Conservation (phyloP, 2,113 vertebrate genomes). For the Felis chaus region DNA sequence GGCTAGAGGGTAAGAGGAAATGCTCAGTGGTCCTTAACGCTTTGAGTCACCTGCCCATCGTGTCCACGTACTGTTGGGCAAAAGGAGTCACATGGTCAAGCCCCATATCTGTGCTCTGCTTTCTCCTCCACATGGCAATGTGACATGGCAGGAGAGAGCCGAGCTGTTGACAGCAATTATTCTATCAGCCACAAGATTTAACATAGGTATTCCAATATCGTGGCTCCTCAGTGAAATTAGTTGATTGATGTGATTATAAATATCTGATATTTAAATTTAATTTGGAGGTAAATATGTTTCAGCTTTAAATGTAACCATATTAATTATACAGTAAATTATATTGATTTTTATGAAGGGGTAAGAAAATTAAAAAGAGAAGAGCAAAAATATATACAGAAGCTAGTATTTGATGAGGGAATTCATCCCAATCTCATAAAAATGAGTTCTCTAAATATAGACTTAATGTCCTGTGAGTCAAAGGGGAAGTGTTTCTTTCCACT, state of each 20-base stretch:
- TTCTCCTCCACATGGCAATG: not conserved
- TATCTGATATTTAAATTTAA: constrained; percentile 29
- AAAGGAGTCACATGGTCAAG: not conserved
- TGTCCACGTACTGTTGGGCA: not conserved
- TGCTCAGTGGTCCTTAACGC: too few relatives aligned
- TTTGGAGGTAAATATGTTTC: not conserved
- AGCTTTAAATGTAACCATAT: not conserved
- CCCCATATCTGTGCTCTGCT: not conserved
- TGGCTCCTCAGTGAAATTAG: not conserved
- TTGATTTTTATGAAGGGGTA: not conserved
- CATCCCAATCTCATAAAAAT: not conserved
- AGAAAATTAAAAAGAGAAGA: not conserved
- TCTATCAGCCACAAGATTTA: not conserved
- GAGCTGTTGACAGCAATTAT: not conserved
- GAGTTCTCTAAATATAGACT: not conserved
- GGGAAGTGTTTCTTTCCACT: not conserved
- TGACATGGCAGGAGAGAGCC: fast-evolving
- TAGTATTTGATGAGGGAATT: not conserved
- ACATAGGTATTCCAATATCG: not conserved
- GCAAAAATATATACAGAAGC: not conserved
- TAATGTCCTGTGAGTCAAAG: not conserved
- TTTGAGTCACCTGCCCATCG: not conserved
- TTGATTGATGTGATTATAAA: not conserved
- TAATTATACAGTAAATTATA: not conserved
- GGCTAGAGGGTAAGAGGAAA: not conserved